Conservation (phyloP, 2,888 invertebrate genomes). For the Ophion ellenae region DNA sequence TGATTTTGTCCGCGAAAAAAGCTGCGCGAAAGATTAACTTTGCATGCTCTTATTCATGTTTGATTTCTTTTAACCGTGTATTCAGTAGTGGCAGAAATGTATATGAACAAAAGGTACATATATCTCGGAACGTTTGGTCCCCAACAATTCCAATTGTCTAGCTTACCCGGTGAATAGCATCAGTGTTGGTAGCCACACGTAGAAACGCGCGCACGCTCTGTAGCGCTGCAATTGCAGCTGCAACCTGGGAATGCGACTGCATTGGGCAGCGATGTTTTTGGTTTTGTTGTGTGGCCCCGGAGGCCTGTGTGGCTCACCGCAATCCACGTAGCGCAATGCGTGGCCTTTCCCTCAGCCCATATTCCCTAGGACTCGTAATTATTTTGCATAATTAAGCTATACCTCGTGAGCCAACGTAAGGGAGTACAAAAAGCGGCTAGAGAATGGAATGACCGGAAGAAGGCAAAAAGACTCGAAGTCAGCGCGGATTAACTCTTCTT, state of each 20-base stretch:
- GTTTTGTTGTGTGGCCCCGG: conserved; percentile 65
- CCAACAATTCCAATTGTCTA: conserved; percentile 31
- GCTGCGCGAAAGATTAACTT: neutral
- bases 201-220: conserved; percentile 35
- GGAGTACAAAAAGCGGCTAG: conserved; percentile 11
- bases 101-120: neutral
- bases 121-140: conserved; percentile 35
- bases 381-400: conserved; percentile 78
- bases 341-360: conserved; percentile 69
- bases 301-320: conserved; percentile 73
- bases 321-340: conserved; percentile 74
- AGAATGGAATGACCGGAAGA: conserved; percentile 12
- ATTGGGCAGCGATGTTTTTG: conserved; percentile 54
- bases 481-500: conserved; percentile 29
- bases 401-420: conserved; percentile 24
- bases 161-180: conserved; percentile 33
- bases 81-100: conserved; percentile 13
- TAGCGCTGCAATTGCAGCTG: conserved; percentile 63
- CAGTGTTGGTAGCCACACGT: conserved; percentile 3
- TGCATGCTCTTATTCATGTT: neutral
- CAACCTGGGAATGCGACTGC: conserved; percentile 70
- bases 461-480: conserved; percentile 1
- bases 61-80: neutral
- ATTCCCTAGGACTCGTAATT: conserved; percentile 74
- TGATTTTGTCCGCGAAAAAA: neutral